Evolutionary conservation across 2,888 invertebrate species (phyloP), one percentile per base, ranked within the genome.

Genomic region (Tuta absoluta): DNA sequence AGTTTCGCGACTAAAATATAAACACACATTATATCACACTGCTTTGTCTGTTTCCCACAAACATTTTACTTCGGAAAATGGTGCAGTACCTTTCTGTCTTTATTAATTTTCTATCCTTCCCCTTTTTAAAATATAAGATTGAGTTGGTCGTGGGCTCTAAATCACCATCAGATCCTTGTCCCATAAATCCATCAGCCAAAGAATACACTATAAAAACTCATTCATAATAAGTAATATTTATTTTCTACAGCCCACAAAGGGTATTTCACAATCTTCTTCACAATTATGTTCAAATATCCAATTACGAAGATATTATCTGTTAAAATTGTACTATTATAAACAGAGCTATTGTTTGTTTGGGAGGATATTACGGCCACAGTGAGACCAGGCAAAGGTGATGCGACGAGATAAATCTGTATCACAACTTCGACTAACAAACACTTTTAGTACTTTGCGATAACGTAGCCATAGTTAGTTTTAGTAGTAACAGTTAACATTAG

Each of bases 101-200:
- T 19, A 14, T 24, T 24, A 14, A 17, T 33, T 21, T 17, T 7
- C 58, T 37, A 7, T 33, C 8, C 37, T 3, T 11, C 51, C 23
- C 23, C 23, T 51, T 38, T 58, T 58, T 58, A 58, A 58, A n/a
- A 57, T 57, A 33, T n/a, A 17, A 58, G 38, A n/a, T 21, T 33
- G 33, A 7, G 10, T 33, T n/a, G n/a, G n/a, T n/a, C 23, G 37
- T n/a, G 37, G 37, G 58, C 23, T 65, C 75, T 77, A 77, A 77
- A 77, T 77, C 77, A 75, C 48, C 48, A 49, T 28, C 61, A 48
- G 24, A 65, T 61, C 65, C 63, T 14, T 67, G 65, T 65, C 65
- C 68, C 73, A 75, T 81, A 83, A 82, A 84, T 80, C 81, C 78
- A 79, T 83, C 84, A 79, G 49, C 64, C 66, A 63, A 64, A 48